A percentile compares a stretch with the other conserved stretches of the same genome.
These are phyloP conservation scores for Bagarius yarrelli DNA, from an alignment of 2,113 vertebrate genomes.

Conservation along the genomic window DNA sequence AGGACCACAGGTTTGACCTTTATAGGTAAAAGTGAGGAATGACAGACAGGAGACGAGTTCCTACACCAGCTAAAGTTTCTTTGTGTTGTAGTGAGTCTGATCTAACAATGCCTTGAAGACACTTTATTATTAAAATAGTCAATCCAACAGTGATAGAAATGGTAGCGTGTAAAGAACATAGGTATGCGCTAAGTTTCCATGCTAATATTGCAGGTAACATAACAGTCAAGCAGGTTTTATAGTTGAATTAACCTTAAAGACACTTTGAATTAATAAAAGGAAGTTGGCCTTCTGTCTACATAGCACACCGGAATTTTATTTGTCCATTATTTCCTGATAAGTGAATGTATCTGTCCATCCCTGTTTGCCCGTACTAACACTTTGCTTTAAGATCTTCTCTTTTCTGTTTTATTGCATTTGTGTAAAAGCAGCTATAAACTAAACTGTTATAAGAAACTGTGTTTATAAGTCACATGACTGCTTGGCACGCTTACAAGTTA, in stretches of 20 bases:
- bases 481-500: too few species aligned
- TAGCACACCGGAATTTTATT: too few species aligned
- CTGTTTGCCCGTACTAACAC: not conserved
- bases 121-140: not conserved
- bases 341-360: too few species aligned
- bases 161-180: not conserved
- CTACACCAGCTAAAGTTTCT: not conserved
- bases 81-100: not conserved
- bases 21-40: not conserved
- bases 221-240: not conserved
- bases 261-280: too few species aligned
- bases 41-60: not conserved
- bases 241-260: too few species aligned
- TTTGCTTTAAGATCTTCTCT: not conserved
- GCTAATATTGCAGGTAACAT: not conserved
- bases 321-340: too few species aligned
- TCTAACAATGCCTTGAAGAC: not conserved
- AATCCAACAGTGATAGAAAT: not conserved
- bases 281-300: too few species aligned
- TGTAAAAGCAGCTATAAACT: not conserved
- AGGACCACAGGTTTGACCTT: not conserved
- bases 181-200: not conserved
- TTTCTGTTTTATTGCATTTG: not conserved
- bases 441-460: not conserved
- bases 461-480: not conserved